Evolutionary conservation across 2,113 vertebrate genomes (phyloP), one percentile per base, ranked within the genome.

Genomic region (Acrocephalus arundinaceus): DNA sequence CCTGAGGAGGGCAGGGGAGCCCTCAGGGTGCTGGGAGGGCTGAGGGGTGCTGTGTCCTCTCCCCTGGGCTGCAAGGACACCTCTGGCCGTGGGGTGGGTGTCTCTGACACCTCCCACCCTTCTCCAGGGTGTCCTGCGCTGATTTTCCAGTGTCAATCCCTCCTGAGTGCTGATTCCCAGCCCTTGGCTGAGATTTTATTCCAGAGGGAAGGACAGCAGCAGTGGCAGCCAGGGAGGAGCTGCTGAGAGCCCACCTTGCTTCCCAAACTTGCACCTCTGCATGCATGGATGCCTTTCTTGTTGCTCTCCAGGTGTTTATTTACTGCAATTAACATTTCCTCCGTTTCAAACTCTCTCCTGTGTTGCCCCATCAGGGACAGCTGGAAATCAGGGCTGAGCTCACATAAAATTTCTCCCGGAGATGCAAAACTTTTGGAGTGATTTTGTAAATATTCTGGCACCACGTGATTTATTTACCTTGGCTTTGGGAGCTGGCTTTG

Each of bases 31-130:
- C 7, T 59, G 74, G 49, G 19, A 65, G 30, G 35, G 33, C 4
- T 0, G 2, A 9, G 13, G 10, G 37, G 30, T 4, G 2, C 1
- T 0, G 0, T 13, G 19, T 20, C 58, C 63, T 27, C 24, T 45
- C 6, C 51, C 67, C 68, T 15, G 48, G 27, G 61, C 25, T 57
- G 21, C 1, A 6, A 17, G 65, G 39, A 63, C 63, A 12, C 6
- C 10, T 33, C 59, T 35, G 54, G 28, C 18, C 0, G 0, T 9
- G 41, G 15, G 16, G 7, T 31, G 51, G 41, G 30, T 49, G 58
- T 57, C 80, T 48, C 73, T 55, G 58, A 46, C 31, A 31, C 10
- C 23, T 7, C 58, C 67, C 28, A 7, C 23, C 39, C 73, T 45
- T 45, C 41, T 4, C 35, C 49, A 16, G 33, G 7, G 18, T 27